Conservation (phyloP, 2,797 vertebrate species). For the Amazona finschi region DNA sequence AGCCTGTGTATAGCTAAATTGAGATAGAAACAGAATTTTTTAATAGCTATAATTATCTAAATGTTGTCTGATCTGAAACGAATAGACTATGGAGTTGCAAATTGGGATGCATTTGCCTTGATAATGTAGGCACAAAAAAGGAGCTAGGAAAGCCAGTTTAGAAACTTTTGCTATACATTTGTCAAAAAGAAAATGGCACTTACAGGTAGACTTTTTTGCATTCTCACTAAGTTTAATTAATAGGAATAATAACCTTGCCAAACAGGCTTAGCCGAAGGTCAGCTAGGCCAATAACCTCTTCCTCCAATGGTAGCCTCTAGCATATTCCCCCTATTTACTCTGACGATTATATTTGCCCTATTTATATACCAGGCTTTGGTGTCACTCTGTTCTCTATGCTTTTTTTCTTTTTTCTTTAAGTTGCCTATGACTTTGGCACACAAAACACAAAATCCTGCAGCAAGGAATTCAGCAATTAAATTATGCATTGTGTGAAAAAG, state of each 20-base stretch:
- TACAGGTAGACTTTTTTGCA: not conserved
- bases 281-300: not conserved
- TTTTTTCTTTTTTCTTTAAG: not conserved
- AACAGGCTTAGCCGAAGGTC: not conserved
- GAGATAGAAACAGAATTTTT: conserved; percentile 4
- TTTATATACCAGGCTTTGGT: not conserved
- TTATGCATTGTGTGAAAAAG: conserved; percentile 21
- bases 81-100: not conserved
- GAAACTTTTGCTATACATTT: not conserved
- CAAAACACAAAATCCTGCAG: not conserved
- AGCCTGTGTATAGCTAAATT: not conserved
- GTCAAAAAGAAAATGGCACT: not conserved
- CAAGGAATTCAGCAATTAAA: conserved; percentile 5
- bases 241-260: not conserved
- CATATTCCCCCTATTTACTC: not conserved
- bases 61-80: conserved; percentile 18
- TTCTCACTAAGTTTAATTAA: not conserved
- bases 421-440: not conserved
- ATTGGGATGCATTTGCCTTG: conserved; percentile 28
- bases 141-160: not conserved
- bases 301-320: not conserved
- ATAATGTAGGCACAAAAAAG: not conserved
- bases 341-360: not conserved
- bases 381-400: not conserved
- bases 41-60: conserved; percentile 18